Conservation (phyloP, 2,113 vertebrate species). For the Tragelaphus imberbis region DNA sequence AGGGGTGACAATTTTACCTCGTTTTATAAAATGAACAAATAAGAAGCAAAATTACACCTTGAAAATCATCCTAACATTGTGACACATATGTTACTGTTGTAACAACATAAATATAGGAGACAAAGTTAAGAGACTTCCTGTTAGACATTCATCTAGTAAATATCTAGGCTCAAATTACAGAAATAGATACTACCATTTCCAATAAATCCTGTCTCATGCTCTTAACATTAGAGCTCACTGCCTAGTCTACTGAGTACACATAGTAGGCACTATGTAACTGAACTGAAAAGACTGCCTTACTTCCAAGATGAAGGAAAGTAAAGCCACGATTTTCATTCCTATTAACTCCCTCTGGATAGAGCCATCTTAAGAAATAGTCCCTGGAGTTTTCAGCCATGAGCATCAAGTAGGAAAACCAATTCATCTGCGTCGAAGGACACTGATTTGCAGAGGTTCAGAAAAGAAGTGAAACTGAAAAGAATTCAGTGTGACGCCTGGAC, state of each 20-base stretch:
- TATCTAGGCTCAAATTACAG: background rate
- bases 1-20: background rate
- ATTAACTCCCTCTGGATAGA: background rate
- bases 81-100: background rate
- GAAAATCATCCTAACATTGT: background rate
- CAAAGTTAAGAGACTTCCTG: background rate
- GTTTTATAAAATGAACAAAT: background rate
- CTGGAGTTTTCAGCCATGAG: background rate
- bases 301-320: background rate
- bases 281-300: background rate
- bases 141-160: background rate
- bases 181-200: background rate
- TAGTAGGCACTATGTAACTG: background rate
- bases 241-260: background rate
- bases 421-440: constrained; percentile 46
- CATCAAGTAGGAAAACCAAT: background rate
- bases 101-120: background rate
- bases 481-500: constrained; percentile 43
- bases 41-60: background rate
- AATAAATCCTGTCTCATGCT: background rate
- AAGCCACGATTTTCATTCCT: background rate
- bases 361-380: background rate
- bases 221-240: background rate
- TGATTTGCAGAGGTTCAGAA: constrained; percentile 63
- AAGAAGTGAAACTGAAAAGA: constrained; percentile 63